phyloP scores from a whole-genome alignment of 2,888 invertebrate species.

The Tipula lateralis region DNA sequence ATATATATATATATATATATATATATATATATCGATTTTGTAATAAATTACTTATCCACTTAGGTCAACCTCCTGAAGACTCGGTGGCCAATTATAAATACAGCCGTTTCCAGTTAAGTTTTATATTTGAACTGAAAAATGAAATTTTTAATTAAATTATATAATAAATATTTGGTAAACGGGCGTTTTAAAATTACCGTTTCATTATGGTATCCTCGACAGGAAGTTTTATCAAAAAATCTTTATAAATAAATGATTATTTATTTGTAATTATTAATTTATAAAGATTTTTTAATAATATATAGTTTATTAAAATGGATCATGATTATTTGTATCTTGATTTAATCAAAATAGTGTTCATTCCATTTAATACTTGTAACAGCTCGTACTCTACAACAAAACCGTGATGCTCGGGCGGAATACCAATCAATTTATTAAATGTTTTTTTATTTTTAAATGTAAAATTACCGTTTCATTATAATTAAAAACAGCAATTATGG shows the following conservation, averaged over 20 bases:
- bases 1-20: neutral
- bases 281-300: too few relatives aligned
- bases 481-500: neutral
- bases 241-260: neutral
- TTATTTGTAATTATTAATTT: neutral
- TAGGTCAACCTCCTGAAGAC: slow-evolving; percentile 46
- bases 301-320: slow-evolving; percentile 43
- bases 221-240: neutral
- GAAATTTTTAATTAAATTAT: neutral
- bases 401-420: slow-evolving; percentile 48
- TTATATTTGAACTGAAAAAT: neutral
- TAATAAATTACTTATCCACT: slow-evolving; percentile 42
- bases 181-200: slow-evolving; percentile 33
- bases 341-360: slow-evolving; percentile 46
- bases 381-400: slow-evolving; percentile 49
- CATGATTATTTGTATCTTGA: slow-evolving; percentile 48
- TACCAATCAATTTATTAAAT: slow-evolving; percentile 51
- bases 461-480: neutral
- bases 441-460: too few relatives aligned
- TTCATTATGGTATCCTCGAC: neutral
- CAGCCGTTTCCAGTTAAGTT: neutral
- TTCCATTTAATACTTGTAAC: too few relatives aligned
- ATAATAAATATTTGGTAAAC: neutral
- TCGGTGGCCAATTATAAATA: slow-evolving; percentile 42
- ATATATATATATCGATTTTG: neutral